Percentiles rank a stretch among this genome's conserved stretches.
Evolutionary conservation across 2,797 vertebrate species (phyloP).

Genomic region (Anniella stebbinsi): DNA sequence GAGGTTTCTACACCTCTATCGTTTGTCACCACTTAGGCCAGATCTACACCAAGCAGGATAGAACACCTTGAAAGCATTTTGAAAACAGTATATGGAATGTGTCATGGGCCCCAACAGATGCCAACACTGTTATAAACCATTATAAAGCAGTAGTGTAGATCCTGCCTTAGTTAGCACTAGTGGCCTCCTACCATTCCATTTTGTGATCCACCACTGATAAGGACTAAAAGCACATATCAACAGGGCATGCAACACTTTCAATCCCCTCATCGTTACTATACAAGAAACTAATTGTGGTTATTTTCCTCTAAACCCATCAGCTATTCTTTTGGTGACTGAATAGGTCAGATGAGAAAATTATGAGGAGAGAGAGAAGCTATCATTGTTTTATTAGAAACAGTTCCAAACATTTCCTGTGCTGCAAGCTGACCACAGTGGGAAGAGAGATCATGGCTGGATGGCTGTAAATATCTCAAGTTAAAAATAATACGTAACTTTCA

Average conservation of each 20-base stretch:
- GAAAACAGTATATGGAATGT: too few species aligned
- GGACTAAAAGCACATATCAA: neutral
- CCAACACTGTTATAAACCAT: too few species aligned
- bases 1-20: neutral
- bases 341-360: constrained; percentile 3
- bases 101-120: too few species aligned
- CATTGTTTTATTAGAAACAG: constrained; percentile 58
- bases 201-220: neutral
- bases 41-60: too few species aligned
- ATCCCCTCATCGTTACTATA: constrained; percentile 50
- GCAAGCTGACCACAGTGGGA: constrained; percentile 61
- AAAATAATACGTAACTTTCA: constrained; percentile 74
- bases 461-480: constrained; percentile 65
- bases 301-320: constrained; percentile 48
- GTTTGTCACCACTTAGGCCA: too few species aligned
- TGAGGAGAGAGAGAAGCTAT: constrained; percentile 1
- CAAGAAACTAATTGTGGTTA: constrained; percentile 50
- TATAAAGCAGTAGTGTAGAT: too few species aligned
- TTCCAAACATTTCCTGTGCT: constrained; percentile 73
- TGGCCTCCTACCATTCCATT: neutral
- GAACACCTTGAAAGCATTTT: too few species aligned
- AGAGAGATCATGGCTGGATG: constrained; percentile 43
- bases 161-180: neutral
- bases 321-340: constrained; percentile 34
- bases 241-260: constrained; percentile 60